A percentile compares a stretch with the other conserved stretches of the same genome.
Evolutionary conservation across 2,113 vertebrate genomes (phyloP).

Genomic region (Spermophilus dauricus): DNA sequence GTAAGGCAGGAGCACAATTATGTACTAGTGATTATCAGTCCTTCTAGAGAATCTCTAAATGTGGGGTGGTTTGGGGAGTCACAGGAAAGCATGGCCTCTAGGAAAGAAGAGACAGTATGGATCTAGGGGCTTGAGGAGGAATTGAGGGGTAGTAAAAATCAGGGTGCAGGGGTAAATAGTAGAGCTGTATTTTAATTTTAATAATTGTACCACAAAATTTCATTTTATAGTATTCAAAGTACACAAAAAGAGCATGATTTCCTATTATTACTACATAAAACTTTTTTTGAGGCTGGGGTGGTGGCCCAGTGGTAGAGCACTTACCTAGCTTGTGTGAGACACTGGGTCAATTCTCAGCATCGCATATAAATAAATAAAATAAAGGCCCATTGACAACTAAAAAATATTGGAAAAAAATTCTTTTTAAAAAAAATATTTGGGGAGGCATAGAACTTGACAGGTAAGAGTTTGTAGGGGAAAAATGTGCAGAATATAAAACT

Average conservation of each 20-base stretch:
- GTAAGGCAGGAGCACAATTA: neutral
- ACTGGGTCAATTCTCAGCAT: too few species aligned
- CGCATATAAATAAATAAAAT: too few species aligned
- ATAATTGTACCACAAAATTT: neutral
- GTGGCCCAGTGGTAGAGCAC: too few species aligned
- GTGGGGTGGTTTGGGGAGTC: accelerated
- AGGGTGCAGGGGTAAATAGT: too few species aligned
- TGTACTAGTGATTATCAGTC: neutral
- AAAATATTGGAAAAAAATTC: too few species aligned
- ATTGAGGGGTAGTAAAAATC: too few species aligned
- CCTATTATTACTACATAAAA: neutral
- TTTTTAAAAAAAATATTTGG: neutral
- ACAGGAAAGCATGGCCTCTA: neutral
- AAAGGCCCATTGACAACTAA: too few species aligned
- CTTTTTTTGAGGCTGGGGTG: too few species aligned
- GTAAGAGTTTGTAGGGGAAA: neutral
- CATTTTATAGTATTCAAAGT: neutral
- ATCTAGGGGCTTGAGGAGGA: neutral
- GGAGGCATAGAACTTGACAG: neutral
- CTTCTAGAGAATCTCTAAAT: neutral
- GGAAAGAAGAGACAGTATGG: neutral
- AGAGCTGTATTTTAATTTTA: neutral
- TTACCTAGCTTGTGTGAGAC: too few species aligned
- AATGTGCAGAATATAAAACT: neutral
- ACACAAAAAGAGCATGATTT: neutral